Base-by-base conservation (phyloP, 2,888 invertebrate genomes). In the Cataglyphis rosenhaueri region DNA sequence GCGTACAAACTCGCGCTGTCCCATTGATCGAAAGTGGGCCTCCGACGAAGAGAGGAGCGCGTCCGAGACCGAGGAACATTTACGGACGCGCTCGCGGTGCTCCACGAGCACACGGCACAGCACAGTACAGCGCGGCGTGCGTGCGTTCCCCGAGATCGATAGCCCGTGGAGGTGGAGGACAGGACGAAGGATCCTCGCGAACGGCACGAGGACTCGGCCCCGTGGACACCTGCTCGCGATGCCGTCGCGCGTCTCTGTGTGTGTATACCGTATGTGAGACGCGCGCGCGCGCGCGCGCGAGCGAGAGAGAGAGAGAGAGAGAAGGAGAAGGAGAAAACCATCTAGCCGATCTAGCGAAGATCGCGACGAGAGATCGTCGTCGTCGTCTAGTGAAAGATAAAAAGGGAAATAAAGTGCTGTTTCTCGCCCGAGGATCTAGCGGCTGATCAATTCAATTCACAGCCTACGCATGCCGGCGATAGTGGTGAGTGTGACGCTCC, bases 401-500 rank as follows among this genome's bases (percentile, higher is more conserved):
- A 73, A 57, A 25, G 35, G 6, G 1, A 48, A 48, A 48, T 48
- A 52, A 52, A 74, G 73, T 68, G 68, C 68, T 21, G 68, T 38
- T 44, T 59, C 32, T 15, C 83, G 68, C 44, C 29, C 21, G 35
- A 82, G 84, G 86, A 84, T 85, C 83, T 86, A 85, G 82, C 32
- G 81, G 44, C 78, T 73, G 70, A 68, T 74, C 81, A 38, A 65
- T 87, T 86, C 88, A 85, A 89, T 15, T 4, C 52, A 8, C 86
- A 88, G 89, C 89, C 89, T 90, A 91, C 92, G 92, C 90, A 93
- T 93, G 93, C 92, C 90, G 91, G 88, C 90, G 89, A 90, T 91
- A 83, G 86, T 87, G 92, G 92, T 92, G 88, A 92, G 92, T 86
- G 92, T 85, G 78, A 84, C 84, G n/a, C 52, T 68, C 32, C n/a